These are phyloP conservation scores for Siniperca chuatsi DNA, from an alignment of 2,113 vertebrate genomes.

Conservation along the genomic window DNA sequence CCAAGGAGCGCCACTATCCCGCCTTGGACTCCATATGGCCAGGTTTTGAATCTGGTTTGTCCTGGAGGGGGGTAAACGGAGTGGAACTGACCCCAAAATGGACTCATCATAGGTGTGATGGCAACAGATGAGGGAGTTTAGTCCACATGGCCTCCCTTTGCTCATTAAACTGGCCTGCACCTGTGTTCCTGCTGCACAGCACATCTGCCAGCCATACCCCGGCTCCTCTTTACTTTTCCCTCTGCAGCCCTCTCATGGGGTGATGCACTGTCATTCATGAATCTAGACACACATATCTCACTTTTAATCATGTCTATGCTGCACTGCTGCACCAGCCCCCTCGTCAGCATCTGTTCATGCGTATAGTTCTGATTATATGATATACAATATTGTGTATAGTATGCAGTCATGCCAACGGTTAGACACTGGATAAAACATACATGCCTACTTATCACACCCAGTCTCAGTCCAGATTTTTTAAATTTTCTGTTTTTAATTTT, in stretches of 20 bases:
- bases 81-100: constrained; percentile 78
- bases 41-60: constrained; percentile 49
- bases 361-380: constrained; percentile 12
- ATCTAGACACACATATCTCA: constrained; percentile 54
- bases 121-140: constrained; percentile 84
- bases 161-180: constrained; percentile 81
- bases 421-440: not conserved
- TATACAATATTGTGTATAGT: not conserved
- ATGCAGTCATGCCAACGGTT: not conserved
- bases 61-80: constrained; percentile 66
- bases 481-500: not conserved
- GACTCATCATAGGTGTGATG: constrained; percentile 80
- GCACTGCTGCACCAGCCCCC: not conserved
- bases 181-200: constrained; percentile 79
- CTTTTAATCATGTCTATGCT: constrained; percentile 39
- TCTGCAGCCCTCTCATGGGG: constrained; percentile 43
- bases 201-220: constrained; percentile 76
- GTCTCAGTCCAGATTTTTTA: not conserved
- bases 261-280: constrained; percentile 53
- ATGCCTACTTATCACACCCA: not conserved
- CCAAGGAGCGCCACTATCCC: constrained; percentile 17
- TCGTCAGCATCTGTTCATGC: constrained; percentile 23
- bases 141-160: constrained; percentile 75
- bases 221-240: constrained; percentile 48
- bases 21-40: constrained; percentile 64